Conservation (phyloP, 1,140 invertebrate genomes). For the Drosophila aff. region DNA sequence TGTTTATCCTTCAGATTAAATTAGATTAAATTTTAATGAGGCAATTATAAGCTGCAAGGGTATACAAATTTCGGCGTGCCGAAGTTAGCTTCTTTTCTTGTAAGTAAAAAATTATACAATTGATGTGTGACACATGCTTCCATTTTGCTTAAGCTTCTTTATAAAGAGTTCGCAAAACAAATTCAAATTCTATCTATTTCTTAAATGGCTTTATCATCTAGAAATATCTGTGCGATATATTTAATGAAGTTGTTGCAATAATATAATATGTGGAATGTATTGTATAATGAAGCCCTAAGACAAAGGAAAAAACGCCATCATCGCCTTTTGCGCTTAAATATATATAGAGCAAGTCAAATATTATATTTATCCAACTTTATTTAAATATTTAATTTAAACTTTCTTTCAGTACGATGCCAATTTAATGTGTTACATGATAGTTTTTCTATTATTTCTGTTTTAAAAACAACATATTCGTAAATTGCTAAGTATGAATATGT, state of each 20-base stretch:
- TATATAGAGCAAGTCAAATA: neutral
- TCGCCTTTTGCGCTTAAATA: neutral
- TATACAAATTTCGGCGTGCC: too few relatives aligned
- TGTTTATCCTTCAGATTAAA: too few relatives aligned
- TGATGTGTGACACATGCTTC: conserved; percentile 1
- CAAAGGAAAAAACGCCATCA: neutral
- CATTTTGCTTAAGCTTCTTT: conserved; percentile 1
- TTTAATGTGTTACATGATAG: neutral
- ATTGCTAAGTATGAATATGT: conserved; percentile 1
- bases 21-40: too few relatives aligned
- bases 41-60: too few relatives aligned
- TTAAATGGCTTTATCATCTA: neutral
- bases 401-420: neutral
- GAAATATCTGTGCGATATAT: neutral
- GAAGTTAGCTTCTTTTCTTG: neutral
- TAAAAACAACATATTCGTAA: conserved; percentile 3
- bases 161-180: neutral
- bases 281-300: neutral
- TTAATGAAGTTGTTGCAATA: conserved; percentile 6
- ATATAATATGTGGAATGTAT: conserved; percentile 2
- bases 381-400: neutral
- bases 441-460: neutral
- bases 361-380: neutral
- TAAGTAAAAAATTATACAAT: neutral
- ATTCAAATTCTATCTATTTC: neutral